phyloP scores from a whole-genome alignment of 2,888 invertebrate genomes.

The Tridacna crocea region DNA sequence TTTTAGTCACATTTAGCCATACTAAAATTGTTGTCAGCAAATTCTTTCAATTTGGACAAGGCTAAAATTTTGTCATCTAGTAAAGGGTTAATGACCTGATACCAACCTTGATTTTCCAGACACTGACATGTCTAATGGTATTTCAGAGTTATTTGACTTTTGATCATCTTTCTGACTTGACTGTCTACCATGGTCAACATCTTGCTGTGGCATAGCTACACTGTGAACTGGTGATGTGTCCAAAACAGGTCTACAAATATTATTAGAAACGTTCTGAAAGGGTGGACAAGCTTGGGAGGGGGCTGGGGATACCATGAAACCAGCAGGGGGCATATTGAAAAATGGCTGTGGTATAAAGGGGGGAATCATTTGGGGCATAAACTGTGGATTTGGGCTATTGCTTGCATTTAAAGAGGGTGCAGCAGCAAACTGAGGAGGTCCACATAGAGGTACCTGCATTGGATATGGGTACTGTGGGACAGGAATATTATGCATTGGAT shows the following conservation, averaged over 20 bases:
- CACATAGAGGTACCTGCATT: background rate
- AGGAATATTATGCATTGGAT: conserved; percentile 48
- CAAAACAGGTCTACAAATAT: background rate
- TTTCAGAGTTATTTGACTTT: conserved; percentile 13
- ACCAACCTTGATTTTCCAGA: conserved; percentile 39
- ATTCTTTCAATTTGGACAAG: background rate
- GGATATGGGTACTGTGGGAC: conserved; percentile 21
- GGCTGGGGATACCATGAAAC: background rate
- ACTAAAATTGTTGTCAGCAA: background rate
- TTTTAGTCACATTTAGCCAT: background rate
- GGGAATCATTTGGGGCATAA: conserved; percentile 20
- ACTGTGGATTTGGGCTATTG: conserved; percentile 4
- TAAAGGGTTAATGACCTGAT: background rate
- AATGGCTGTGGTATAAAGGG: conserved; percentile 24
- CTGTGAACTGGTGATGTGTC: background rate
- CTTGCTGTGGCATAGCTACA: background rate
- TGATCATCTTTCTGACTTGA: background rate
- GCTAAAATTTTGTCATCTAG: background rate
- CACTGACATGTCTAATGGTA: conserved; percentile 54
- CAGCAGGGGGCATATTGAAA: conserved; percentile 25
- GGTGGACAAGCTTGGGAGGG: conserved; percentile 7
- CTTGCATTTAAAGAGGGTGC: conserved; percentile 11
- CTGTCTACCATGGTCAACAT: background rate
- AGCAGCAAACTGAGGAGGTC: background rate
- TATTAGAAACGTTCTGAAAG: background rate